A percentile compares a stretch with the other conserved stretches of the same genome.
These are phyloP conservation scores for Lampris incognitus DNA, from an alignment of 2,113 vertebrate genomes.

Conservation along the genomic window DNA sequence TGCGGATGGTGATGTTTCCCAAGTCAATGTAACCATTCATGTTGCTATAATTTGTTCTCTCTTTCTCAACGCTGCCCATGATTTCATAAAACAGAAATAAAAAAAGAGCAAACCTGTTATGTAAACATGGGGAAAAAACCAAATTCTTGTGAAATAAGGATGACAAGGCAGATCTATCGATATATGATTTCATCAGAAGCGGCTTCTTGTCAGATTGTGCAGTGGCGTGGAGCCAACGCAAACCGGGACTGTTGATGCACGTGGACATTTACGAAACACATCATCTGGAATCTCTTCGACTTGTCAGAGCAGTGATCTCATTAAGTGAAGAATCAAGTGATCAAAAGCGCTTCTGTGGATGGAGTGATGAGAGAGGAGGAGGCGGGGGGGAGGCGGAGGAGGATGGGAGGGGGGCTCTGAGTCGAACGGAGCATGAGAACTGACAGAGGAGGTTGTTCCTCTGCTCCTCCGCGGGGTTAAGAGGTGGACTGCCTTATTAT, in stretches of 20 bases:
- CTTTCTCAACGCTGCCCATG: conserved; percentile 39
- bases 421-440: conserved; percentile 25
- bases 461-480: conserved; percentile 30
- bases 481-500: conserved; percentile 55
- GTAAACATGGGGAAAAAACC: conserved; percentile 56
- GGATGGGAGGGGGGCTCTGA: too few species aligned
- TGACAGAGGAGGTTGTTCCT: conserved; percentile 28
- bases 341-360: not conserved
- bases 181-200: not conserved
- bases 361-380: conserved; percentile 2
- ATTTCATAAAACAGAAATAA: conserved; percentile 54
- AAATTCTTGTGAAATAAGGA: conserved; percentile 46
- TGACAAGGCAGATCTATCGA: conserved; percentile 9
- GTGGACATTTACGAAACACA: not conserved
- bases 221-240: not conserved
- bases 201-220: not conserved
- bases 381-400: not conserved
- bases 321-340: not conserved
- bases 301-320: not conserved
- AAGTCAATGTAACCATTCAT: conserved; percentile 42
- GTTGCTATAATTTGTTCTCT: conserved; percentile 12
- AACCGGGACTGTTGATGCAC: not conserved
- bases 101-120: conserved; percentile 49
- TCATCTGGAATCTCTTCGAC: not conserved
- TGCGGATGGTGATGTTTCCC: conserved; percentile 47